Evolutionary conservation across 2,888 invertebrate species (phyloP).

Genomic region (Drosophila anceps): DNA sequence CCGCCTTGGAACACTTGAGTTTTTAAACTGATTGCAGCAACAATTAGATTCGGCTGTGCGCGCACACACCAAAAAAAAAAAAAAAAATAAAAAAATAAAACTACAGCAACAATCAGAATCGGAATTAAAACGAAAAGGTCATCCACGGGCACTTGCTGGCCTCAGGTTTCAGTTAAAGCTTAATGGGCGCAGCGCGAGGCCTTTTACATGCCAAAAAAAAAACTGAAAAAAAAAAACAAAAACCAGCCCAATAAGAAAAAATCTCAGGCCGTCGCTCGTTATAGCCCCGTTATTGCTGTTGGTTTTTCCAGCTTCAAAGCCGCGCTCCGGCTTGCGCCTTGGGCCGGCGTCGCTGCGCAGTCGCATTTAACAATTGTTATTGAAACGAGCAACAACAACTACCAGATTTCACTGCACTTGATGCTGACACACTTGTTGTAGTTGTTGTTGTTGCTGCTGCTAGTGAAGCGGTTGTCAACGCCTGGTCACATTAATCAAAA

Average conservation of each 20-base stretch:
- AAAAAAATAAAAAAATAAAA: conserved; percentile 9
- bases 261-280: conserved; percentile 54
- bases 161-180: conserved; percentile 51
- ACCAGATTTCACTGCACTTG: conserved; percentile 72
- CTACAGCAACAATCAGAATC: conserved; percentile 58
- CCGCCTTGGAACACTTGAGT: conserved; percentile 37
- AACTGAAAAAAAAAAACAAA: conserved; percentile 8
- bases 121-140: conserved; percentile 74
- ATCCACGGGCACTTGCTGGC: conserved; percentile 71
- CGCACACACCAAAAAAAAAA: conserved; percentile 36
- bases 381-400: conserved; percentile 48
- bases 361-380: conserved; percentile 65
- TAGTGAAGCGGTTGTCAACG: conserved; percentile 49
- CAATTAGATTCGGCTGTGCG: conserved; percentile 71
- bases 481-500: conserved; percentile 62
- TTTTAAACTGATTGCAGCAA: conserved; percentile 58
- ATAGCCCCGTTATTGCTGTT: conserved; percentile 52
- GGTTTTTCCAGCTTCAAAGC: conserved; percentile 59
- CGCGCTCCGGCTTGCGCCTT: conserved; percentile 71
- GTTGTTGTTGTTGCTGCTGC: conserved; percentile 20
- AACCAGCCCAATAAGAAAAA: conserved; percentile 27
- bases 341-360: conserved; percentile 53
- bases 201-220: conserved; percentile 62
- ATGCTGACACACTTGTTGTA: conserved; percentile 67
- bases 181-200: conserved; percentile 74